Conservation (phyloP, 1,140 invertebrate species). For the Drosophila repleta region DNA sequence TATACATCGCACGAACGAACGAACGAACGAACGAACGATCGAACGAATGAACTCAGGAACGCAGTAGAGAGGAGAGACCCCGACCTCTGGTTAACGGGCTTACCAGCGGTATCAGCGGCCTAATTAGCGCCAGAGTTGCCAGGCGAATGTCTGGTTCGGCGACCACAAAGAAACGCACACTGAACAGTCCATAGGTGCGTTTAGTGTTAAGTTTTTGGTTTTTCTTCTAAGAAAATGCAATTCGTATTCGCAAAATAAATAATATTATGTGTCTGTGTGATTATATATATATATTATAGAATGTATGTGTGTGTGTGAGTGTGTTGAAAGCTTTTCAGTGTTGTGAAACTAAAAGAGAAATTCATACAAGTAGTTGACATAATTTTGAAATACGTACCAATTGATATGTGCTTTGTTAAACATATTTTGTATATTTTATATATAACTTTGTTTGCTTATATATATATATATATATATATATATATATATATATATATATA, state of each 20-base stretch:
- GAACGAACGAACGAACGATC: constrained; percentile 33
- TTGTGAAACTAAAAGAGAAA: constrained; percentile 57
- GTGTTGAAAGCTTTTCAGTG: constrained; percentile 24
- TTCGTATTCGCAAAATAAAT: constrained; percentile 38
- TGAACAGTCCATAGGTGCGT: constrained; percentile 75
- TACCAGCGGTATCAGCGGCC: constrained; percentile 82
- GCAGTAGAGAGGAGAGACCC: constrained; percentile 33
- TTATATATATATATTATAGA: constrained; percentile 15
- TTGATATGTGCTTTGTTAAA: constrained; percentile 74
- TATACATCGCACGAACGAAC: constrained; percentile 57
- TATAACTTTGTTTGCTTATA: constrained; percentile 30
- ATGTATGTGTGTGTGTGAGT: constrained; percentile 15
- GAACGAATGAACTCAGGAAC: constrained; percentile 47
- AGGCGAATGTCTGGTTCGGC: constrained; percentile 78
- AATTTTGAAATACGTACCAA: constrained; percentile 84
- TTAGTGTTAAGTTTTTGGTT: constrained; percentile 65
- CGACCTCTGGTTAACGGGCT: constrained; percentile 60
- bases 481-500: constrained; percentile 31
- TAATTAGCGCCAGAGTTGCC: constrained; percentile 78
- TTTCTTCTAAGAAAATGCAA: constrained; percentile 77
- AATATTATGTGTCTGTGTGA: constrained; percentile 35
- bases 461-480: constrained; percentile 31
- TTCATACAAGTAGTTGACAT: constrained; percentile 52
- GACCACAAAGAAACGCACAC: constrained; percentile 82
- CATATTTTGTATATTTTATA: constrained; percentile 41